Percentiles rank a stretch among this genome's conserved stretches.
These are phyloP conservation scores for Rhinella marina DNA, from an alignment of 2,797 vertebrate species.

Conservation along the genomic window DNA sequence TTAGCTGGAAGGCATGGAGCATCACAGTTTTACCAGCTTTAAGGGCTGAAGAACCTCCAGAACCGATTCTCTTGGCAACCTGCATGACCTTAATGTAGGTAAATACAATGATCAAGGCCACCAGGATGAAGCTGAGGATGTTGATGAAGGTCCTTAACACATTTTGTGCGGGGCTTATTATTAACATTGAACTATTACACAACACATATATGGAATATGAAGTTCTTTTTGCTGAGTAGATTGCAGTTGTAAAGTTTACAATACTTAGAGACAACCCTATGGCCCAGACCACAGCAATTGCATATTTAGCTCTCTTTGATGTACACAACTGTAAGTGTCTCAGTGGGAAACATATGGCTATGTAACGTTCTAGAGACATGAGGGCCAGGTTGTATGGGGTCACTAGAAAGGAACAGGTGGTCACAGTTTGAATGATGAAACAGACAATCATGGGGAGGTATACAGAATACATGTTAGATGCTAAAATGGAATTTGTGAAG, in stretches of 20 bases:
- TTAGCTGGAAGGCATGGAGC: conserved; percentile 71
- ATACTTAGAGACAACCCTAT: not conserved
- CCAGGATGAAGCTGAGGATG: conserved; percentile 65
- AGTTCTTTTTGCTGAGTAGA: not conserved
- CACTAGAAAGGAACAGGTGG: no score
- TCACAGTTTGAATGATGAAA: no score
- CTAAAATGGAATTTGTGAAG: no score
- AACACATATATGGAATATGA: not conserved
- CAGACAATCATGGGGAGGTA: no score
- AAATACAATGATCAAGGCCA: conserved; percentile 63
- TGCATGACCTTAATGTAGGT: conserved; percentile 66
- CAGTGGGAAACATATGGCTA: no score
- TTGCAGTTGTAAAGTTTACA: not conserved
- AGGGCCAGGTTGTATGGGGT: no score
- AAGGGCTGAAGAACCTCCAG: conserved; percentile 53
- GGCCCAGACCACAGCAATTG: not conserved
- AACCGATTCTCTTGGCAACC: not conserved
- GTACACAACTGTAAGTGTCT: not conserved
- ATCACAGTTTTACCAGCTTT: conserved; percentile 79
- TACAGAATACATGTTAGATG: no score
- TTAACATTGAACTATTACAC: no score
- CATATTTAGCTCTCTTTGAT: not conserved
- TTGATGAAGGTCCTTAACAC: conserved; percentile 65
- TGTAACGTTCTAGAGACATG: no score
- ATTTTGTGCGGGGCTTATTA: not conserved